Evolutionary conservation across 2,113 vertebrate species (phyloP).

Genomic region (Alosa alosa): DNA sequence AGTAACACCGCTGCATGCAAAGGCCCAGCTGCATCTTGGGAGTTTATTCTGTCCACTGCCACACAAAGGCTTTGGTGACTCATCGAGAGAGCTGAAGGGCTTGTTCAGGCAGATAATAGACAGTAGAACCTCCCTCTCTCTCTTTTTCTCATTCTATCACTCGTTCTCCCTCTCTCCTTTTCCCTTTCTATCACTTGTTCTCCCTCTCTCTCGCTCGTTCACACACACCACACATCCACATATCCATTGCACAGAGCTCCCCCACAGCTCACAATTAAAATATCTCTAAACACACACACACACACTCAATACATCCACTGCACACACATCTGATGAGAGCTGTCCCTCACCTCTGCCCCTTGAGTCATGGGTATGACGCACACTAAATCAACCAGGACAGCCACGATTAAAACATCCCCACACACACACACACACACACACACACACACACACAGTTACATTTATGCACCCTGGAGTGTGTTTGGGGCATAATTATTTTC

Average conservation of each 20-base stretch:
- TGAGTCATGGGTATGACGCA: background rate
- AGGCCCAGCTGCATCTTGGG: background rate
- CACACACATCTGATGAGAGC: slow-evolving; percentile 14
- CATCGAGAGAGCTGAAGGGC: background rate
- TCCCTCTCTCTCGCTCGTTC: background rate
- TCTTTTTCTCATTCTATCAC: background rate
- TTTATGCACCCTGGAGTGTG: background rate
- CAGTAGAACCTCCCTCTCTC: too few relatives aligned
- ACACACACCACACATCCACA: too few relatives aligned
- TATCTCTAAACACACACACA: too few relatives aligned
- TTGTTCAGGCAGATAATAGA: too few relatives aligned
- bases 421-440: background rate
- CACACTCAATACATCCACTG: background rate
- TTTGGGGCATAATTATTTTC: slow-evolving; percentile 1
- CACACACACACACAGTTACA: background rate
- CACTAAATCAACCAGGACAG: background rate
- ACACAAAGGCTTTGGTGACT: background rate
- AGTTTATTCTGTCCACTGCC: background rate
- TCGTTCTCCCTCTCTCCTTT: background rate
- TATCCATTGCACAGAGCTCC: too few relatives aligned
- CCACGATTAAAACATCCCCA: background rate
- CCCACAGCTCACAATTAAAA: too few relatives aligned
- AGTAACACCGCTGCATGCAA: background rate
- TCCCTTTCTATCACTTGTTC: background rate
- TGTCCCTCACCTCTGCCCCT: background rate